Percentiles rank a stretch among this genome's conserved stretches.
Conservation (phyloP, 53 echinoderm and acorn worm species). For the Apostichopus leukothele region DNA sequence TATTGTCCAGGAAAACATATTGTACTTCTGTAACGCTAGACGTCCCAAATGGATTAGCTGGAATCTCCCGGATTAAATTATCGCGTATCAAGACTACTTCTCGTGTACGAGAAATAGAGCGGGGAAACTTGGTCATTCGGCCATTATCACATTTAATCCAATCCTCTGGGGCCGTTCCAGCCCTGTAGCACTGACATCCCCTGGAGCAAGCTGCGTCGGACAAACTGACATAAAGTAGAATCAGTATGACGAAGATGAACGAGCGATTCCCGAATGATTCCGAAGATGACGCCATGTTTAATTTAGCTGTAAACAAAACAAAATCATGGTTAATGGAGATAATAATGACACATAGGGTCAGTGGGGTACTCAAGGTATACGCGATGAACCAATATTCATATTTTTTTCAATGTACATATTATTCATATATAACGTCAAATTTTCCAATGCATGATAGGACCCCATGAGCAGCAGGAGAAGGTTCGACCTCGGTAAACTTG, state of each 20-base stretch:
- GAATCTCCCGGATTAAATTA: background rate
- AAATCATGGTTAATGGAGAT: too few relatives aligned
- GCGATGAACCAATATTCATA: too few relatives aligned
- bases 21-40: background rate
- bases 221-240: background rate
- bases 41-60: slow-evolving; percentile 13
- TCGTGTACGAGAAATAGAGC: background rate
- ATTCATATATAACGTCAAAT: too few relatives aligned
- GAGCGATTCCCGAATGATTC: background rate
- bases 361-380: too few relatives aligned
- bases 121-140: slow-evolving; percentile 12
- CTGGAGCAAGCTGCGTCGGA: slow-evolving; percentile 5
- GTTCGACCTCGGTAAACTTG: too few relatives aligned
- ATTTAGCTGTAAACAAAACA: background rate
- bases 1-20: slow-evolving; percentile 23
- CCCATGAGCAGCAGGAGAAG: too few relatives aligned
- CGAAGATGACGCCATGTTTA: background rate
- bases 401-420: too few relatives aligned
- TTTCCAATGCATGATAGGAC: too few relatives aligned
- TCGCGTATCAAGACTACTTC: slow-evolving; percentile 19
- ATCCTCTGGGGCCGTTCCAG: background rate
- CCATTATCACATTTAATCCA: slow-evolving; percentile 6
- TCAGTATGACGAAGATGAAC: background rate
- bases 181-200: slow-evolving; percentile 16
- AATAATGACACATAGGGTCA: too few relatives aligned